Base-by-base conservation (phyloP, 2,888 invertebrate genomes). In the Poecilus cupreus region DNA sequence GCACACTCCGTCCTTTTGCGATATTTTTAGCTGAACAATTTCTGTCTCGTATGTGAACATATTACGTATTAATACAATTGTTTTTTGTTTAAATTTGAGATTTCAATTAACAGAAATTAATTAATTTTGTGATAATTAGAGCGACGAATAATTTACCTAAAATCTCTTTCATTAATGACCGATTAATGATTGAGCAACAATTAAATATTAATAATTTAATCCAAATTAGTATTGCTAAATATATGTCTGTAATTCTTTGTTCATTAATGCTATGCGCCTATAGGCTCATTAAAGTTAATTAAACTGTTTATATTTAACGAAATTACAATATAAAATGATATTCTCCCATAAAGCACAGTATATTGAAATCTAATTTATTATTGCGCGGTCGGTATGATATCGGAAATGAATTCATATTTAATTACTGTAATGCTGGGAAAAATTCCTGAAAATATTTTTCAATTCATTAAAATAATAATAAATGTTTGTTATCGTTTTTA, bases 321-420 rank as follows among this genome's bases (percentile, higher is more conserved):
- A 22, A 46, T 72, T 46, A 72, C 32, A 6, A 11, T 46, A 20
- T 22, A 22, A 72, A 72, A 46, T 72, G 46, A 46, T 72, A 72
- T 46, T 72, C 24, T 72, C 60, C n/a, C 46, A 24, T 72, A 72
- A 72, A n/a, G n/a, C 24, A 24, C 22, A 46, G 72, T 46, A 72
- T 24, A 72, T 72, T 72, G 46, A 46, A 72, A 72, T 72, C 43
- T 46, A 72, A 72, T 72, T 72, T 72, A 72, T 72, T 46, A 72
- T 46, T 72, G 68, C 20, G 0, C 16, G 37, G 18, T 20, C 18
- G 39, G 11, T 18, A 24, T 16, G 26, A 64, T 32, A 64, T 64
- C 64, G 22, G 39, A 68, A 39, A 16, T 37, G 18, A 68, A 37
- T 37, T 68, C 39, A 37, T 60, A 60, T 60, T 60, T 60, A 60